Evolutionary conservation across 2,888 invertebrate genomes (phyloP).

Genomic region (Acanthosoma haemorrhoidale): DNA sequence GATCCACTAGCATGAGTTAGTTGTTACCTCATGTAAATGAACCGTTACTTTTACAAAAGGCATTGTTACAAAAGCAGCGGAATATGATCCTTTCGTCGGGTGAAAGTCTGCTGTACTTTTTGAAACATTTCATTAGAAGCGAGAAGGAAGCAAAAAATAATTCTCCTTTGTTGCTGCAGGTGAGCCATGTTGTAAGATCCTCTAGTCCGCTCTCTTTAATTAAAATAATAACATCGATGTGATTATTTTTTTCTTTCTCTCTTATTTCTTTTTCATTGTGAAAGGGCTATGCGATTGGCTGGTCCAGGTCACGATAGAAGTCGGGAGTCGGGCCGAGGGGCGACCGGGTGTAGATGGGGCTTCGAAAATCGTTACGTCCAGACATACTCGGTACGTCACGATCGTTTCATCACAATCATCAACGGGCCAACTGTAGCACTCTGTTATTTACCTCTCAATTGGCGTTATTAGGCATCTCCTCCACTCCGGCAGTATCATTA

Average conservation of each 20-base stretch:
- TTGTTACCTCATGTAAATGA: no score
- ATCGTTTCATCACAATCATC: background rate
- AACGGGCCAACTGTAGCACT: no score
- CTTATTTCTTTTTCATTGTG: no score
- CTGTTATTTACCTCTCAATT: background rate
- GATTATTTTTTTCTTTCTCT: no score
- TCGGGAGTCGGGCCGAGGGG: background rate
- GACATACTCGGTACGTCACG: constrained; percentile 1
- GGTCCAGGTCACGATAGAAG: background rate
- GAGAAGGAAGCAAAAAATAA: no score
- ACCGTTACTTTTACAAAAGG: background rate
- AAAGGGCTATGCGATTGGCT: background rate
- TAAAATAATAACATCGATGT: background rate
- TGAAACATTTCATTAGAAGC: no score
- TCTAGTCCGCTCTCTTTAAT: background rate
- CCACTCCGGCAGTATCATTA: background rate
- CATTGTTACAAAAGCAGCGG: background rate
- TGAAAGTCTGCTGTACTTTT: no score
- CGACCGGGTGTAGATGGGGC: background rate
- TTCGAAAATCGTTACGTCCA: background rate
- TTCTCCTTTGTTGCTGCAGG: background rate
- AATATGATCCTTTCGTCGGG: background rate
- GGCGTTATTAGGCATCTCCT: background rate
- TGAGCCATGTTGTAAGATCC: background rate
- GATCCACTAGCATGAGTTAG: no score